Percentiles rank a stretch among this genome's conserved stretches.
phyloP scores from a whole-genome alignment of 2,113 vertebrate species.

The Megaptera novaeangliae region DNA sequence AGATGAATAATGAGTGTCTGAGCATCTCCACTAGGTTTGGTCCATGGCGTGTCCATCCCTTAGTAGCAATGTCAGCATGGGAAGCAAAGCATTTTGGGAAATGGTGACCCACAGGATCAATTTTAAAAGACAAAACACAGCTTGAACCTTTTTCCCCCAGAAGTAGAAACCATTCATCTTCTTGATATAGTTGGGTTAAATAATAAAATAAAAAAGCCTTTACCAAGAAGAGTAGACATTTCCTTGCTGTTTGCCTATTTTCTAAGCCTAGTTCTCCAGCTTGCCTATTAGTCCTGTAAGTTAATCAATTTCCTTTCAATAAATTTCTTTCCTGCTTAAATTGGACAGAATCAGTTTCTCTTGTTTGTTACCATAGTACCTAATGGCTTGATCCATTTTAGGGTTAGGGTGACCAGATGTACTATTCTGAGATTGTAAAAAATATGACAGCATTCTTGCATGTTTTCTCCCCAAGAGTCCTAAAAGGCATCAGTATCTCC shows the following conservation, averaged over 20 bases:
- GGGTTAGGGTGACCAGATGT: not conserved
- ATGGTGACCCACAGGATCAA: not conserved
- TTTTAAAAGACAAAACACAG: conserved; percentile 4
- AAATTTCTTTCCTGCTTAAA: not conserved
- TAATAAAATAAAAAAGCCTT: not conserved
- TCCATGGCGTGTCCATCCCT: not conserved
- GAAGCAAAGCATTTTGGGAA: not conserved
- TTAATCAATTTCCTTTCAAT: not conserved
- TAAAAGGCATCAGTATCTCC: not conserved
- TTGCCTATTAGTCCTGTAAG: not conserved
- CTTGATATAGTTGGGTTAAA: not conserved
- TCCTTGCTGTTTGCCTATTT: not conserved
- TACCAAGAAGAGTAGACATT: not conserved
- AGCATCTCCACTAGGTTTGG: not conserved
- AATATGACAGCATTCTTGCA: not conserved
- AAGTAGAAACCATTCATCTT: not conserved
- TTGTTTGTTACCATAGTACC: not conserved
- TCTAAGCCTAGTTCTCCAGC: not conserved
- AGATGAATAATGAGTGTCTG: not conserved
- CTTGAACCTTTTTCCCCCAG: not conserved
- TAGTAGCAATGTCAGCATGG: not conserved
- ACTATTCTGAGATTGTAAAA: not conserved
- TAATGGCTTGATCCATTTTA: not conserved
- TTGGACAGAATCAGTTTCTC: not conserved
- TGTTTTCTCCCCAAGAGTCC: not conserved